phyloP scores from a whole-genome alignment of 2,888 invertebrate genomes.

The Sisyra terminalis region DNA sequence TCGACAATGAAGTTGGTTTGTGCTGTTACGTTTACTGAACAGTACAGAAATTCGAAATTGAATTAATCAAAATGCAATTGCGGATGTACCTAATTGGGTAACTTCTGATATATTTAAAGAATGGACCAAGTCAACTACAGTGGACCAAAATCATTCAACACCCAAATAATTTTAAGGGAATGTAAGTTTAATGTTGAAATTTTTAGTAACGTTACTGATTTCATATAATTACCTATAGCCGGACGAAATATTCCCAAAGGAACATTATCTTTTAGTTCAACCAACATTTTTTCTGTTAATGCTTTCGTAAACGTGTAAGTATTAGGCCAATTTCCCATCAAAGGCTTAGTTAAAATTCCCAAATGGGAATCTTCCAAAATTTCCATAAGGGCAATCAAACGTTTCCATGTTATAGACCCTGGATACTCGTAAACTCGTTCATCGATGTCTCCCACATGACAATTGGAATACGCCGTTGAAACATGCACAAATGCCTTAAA shows the following conservation, averaged over 20 bases:
- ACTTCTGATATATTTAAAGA: no score
- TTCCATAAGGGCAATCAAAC: slow-evolving; percentile 46
- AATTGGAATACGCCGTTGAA: slow-evolving; percentile 78
- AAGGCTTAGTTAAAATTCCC: slow-evolving; percentile 39
- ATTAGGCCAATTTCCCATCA: slow-evolving; percentile 57
- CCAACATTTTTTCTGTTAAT: slow-evolving; percentile 64
- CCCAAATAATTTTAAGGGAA: no score
- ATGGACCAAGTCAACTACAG: no score
- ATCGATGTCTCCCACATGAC: slow-evolving; percentile 51
- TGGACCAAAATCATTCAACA: no score
- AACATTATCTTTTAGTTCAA: slow-evolving; percentile 40
- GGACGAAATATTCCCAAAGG: slow-evolving; percentile 72
- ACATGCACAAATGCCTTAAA: slow-evolving; percentile 55
- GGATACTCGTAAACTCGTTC: slow-evolving; percentile 58
- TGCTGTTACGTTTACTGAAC: no score
- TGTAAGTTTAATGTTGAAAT: no score
- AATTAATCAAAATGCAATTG: no score
- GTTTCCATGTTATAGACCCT: slow-evolving; percentile 41
- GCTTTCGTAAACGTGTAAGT: slow-evolving; percentile 87
- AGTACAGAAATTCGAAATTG: no score
- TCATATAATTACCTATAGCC: slow-evolving; percentile 52
- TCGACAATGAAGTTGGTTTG: no score
- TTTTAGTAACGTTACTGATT: not conserved
- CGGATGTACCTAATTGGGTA: no score
- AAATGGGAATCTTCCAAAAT: slow-evolving; percentile 36